phyloP scores from a whole-genome alignment of 1,140 invertebrate species.

The Delia radicum region DNA sequence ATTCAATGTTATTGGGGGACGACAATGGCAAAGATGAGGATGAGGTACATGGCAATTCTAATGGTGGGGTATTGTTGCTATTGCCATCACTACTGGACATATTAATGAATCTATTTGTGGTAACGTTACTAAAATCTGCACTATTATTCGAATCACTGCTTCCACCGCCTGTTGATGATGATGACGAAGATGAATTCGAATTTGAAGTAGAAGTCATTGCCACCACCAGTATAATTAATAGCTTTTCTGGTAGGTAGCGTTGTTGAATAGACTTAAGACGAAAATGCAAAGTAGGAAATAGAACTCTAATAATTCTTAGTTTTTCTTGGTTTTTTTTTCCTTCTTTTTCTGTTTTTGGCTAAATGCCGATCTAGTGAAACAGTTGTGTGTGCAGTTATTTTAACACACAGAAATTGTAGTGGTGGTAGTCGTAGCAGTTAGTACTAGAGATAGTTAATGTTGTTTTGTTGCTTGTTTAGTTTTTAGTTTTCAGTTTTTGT shows the following conservation, averaged over 20 bases:
- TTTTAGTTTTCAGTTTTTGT: too few relatives aligned
- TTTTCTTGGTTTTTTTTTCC: background rate
- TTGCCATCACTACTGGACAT: background rate
- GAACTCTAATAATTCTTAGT: too few relatives aligned
- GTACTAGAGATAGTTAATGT: background rate
- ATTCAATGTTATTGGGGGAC: conserved; percentile 1
- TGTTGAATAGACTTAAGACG: too few relatives aligned
- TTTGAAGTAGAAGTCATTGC: conserved; percentile 15
- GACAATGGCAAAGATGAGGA: background rate
- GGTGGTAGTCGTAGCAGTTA: background rate
- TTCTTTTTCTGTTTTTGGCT: conserved; percentile 8
- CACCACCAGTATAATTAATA: background rate
- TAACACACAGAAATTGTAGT: background rate
- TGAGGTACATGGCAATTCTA: too few relatives aligned
- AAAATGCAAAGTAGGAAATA: too few relatives aligned
- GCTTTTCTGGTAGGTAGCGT: background rate
- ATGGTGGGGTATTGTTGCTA: background rate
- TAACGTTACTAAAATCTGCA: background rate
- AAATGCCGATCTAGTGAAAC: conserved; percentile 6
- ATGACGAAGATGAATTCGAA: background rate
- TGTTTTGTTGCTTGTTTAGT: background rate
- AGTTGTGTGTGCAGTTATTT: conserved; percentile 19
- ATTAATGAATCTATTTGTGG: background rate
- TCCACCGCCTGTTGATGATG: background rate
- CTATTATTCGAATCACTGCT: background rate